A percentile compares a stretch with the other conserved stretches of the same genome.
phyloP scores from a whole-genome alignment of 2,888 invertebrate species.

The Tipula confusa region DNA sequence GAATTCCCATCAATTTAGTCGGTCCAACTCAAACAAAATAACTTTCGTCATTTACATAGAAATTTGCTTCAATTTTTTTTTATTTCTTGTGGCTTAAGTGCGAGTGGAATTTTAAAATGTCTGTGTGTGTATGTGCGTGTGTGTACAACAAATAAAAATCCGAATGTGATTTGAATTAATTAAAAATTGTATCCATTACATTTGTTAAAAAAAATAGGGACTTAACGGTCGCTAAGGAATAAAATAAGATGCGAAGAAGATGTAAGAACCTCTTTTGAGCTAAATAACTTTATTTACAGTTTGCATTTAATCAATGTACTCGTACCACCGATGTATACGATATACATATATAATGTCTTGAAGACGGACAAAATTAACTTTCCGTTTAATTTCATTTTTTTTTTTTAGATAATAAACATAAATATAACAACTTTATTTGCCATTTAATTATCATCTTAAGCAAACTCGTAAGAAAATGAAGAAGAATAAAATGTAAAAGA shows the following conservation, averaged over 20 bases:
- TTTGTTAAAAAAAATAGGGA: neutral
- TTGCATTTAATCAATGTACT: neutral
- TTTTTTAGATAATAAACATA: neutral
- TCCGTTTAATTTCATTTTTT: too few species aligned
- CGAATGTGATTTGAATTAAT: slow-evolving; percentile 12
- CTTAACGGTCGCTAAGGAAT: neutral
- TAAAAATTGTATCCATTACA: neutral
- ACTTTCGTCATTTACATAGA: neutral
- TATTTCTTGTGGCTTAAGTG: neutral
- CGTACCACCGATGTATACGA: too few species aligned
- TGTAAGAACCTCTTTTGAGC: neutral
- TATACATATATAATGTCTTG: neutral
- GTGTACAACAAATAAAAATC: neutral
- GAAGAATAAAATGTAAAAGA: neutral
- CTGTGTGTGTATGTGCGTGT: too few species aligned
- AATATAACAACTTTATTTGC: neutral
- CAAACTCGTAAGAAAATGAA: neutral
- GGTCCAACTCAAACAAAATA: neutral
- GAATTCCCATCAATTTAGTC: neutral
- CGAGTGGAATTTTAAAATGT: neutral
- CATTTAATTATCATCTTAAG: neutral
- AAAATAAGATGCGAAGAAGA: neutral
- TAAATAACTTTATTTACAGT: neutral
- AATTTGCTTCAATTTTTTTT: neutral
- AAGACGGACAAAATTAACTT: neutral